Evolutionary conservation across 2,797 vertebrate genomes (phyloP).

Genomic region (Anabas testudineus): DNA sequence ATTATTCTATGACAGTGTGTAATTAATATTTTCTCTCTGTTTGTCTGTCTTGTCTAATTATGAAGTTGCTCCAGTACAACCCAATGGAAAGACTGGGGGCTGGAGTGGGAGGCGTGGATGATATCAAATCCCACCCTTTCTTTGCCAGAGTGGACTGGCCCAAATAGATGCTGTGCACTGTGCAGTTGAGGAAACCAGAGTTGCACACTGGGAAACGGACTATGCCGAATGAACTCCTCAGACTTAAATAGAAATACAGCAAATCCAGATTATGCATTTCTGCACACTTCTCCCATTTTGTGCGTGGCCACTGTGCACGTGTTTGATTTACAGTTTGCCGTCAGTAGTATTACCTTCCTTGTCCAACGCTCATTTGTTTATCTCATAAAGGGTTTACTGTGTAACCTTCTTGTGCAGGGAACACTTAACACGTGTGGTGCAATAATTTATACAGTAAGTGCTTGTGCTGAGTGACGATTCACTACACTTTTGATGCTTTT

Average conservation of each 20-base stretch:
- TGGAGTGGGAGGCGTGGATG: conserved; percentile 93
- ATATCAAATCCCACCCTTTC: conserved; percentile 98
- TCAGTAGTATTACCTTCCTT: conserved; percentile 41
- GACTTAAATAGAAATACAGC: conserved; percentile 24
- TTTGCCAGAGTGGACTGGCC: conserved; percentile 92
- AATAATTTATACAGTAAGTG: conserved; percentile 56
- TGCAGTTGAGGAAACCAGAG: conserved; percentile 30
- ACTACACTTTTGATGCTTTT: conserved; percentile 45
- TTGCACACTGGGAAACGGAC: conserved; percentile 36
- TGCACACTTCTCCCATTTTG: conserved; percentile 6
- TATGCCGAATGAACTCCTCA: conserved; percentile 20
- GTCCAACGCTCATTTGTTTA: conserved; percentile 30
- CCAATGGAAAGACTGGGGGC: conserved; percentile 93
- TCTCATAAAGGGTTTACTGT: conserved; percentile 27
- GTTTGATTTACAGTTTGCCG: conserved; percentile 36
- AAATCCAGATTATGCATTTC: conserved; percentile 35
- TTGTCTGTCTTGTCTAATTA: not conserved
- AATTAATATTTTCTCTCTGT: conserved; percentile 10
- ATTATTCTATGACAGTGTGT: too few species aligned
- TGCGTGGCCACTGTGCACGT: not conserved
- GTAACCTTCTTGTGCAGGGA: conserved; percentile 50
- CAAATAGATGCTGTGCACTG: conserved; percentile 76
- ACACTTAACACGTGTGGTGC: conserved; percentile 54
- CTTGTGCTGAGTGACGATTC: conserved; percentile 37
- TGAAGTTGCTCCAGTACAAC: conserved; percentile 96